A percentile compares a stretch with the other conserved stretches of the same genome.
These are phyloP conservation scores for Sebastes kiyomatsui DNA, from an alignment of 2,797 vertebrate genomes.

Conservation along the genomic window DNA sequence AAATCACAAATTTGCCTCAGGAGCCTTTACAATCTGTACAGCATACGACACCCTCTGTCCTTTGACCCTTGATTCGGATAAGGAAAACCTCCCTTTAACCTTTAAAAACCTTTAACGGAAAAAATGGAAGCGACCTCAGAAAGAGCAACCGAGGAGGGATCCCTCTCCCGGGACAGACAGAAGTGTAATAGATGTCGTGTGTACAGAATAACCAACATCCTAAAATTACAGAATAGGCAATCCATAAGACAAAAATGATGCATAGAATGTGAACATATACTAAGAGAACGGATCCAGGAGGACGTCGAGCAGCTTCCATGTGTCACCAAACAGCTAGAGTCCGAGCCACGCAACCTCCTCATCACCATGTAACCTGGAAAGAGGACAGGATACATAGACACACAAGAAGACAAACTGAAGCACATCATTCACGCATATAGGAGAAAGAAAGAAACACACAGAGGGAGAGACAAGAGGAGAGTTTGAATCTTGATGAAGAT, in stretches of 20 bases:
- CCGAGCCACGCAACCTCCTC: background rate
- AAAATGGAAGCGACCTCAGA: background rate
- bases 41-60: background rate
- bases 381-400: background rate
- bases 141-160: background rate
- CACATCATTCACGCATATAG: background rate
- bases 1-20: background rate
- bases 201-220: background rate
- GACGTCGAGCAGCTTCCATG: background rate
- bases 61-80: background rate
- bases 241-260: background rate
- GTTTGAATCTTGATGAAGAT: background rate
- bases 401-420: background rate
- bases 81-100: background rate
- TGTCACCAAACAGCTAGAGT: background rate
- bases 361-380: background rate
- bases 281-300: background rate
- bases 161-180: background rate
- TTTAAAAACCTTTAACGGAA: background rate
- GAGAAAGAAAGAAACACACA: too few species aligned
- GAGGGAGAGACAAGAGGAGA: too few species aligned
- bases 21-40: background rate
- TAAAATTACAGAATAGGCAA: background rate
- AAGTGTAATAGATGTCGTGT: background rate
- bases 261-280: background rate